Evolutionary conservation across 1,140 invertebrate species (phyloP).

Genomic region (Zelostemma sp.): DNA sequence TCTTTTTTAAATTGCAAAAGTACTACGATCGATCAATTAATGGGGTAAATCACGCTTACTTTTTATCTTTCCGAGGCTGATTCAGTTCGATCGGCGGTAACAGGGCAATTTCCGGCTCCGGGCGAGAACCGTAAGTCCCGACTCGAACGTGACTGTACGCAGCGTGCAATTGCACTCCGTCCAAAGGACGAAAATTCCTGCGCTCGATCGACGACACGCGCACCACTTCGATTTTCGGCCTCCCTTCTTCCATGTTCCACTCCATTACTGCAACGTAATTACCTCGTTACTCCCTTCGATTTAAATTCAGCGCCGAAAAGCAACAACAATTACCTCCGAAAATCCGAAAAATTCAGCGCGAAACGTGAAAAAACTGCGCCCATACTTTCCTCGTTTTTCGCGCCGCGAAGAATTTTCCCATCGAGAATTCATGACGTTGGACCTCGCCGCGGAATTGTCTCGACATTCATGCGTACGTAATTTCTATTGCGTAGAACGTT

Average conservation of each 20-base stretch:
- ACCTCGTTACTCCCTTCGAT: neutral
- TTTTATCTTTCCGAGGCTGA: slow-evolving; percentile 61
- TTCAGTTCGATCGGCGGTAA: slow-evolving; percentile 51
- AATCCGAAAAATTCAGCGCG: too few species aligned
- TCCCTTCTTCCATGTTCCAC: slow-evolving; percentile 25
- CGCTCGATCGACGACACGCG: slow-evolving; percentile 64
- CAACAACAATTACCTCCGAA: too few species aligned
- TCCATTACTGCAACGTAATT: neutral
- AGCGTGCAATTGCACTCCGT: slow-evolving; percentile 62
- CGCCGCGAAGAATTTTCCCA: too few species aligned
- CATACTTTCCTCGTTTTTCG: too few species aligned
- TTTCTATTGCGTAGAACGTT: too few species aligned
- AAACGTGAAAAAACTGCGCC: too few species aligned
- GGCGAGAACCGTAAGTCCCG: slow-evolving; percentile 63
- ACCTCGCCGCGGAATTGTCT: too few species aligned
- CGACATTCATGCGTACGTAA: too few species aligned
- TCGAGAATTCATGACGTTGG: too few species aligned
- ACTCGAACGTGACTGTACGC: slow-evolving; percentile 64
- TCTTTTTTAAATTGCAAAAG: neutral
- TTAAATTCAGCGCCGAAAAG: neutral
- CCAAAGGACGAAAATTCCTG: slow-evolving; percentile 61
- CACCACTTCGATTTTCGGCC: slow-evolving; percentile 64
- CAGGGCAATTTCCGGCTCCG: slow-evolving; percentile 58
- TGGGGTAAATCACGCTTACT: slow-evolving; percentile 47
- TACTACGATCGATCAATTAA: neutral